phyloP scores from a whole-genome alignment of 2,113 vertebrate genomes.

The Protomyctophum bolini region DNA sequence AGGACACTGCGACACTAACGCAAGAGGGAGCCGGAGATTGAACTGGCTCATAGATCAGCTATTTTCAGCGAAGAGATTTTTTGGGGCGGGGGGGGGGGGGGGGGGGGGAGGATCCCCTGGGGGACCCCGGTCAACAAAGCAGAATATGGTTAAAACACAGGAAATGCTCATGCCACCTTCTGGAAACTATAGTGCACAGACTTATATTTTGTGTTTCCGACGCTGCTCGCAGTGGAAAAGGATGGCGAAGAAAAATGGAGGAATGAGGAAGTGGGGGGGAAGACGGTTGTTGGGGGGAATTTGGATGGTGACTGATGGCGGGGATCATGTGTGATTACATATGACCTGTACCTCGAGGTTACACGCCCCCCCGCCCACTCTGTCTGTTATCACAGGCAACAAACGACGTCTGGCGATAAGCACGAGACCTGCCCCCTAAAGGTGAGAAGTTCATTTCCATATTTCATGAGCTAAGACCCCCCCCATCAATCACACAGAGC shows the following conservation, averaged over 20 bases:
- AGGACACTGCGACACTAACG: too few species aligned
- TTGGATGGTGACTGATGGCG: conserved; percentile 60
- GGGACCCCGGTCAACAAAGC: too few species aligned
- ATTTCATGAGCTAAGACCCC: conserved; percentile 86
- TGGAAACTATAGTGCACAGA: too few species aligned
- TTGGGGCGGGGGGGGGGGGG: too few species aligned
- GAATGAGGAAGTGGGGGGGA: conserved; percentile 40
- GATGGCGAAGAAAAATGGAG: conserved; percentile 5
- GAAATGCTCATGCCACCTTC: too few species aligned
- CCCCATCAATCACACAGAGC: conserved; percentile 85
- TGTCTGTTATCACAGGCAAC: conserved; percentile 81
- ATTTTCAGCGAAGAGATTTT: too few species aligned
- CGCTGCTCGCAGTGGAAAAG: background rate
- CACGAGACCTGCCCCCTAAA: conserved; percentile 78
- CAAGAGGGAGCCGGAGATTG: too few species aligned
- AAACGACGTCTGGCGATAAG: conserved; percentile 88
- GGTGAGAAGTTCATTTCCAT: conserved; percentile 93
- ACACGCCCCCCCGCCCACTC: conserved; percentile 43
- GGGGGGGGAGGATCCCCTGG: too few species aligned
- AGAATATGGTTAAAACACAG: too few species aligned
- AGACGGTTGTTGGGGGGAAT: conserved; percentile 10
- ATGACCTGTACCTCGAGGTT: conserved; percentile 82
- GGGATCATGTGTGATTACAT: conserved; percentile 64
- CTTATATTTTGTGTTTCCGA: background rate
- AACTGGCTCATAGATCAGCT: too few species aligned